These are phyloP conservation scores for Netelia melanura DNA, from an alignment of 2,888 invertebrate genomes.

Conservation along the genomic window DNA sequence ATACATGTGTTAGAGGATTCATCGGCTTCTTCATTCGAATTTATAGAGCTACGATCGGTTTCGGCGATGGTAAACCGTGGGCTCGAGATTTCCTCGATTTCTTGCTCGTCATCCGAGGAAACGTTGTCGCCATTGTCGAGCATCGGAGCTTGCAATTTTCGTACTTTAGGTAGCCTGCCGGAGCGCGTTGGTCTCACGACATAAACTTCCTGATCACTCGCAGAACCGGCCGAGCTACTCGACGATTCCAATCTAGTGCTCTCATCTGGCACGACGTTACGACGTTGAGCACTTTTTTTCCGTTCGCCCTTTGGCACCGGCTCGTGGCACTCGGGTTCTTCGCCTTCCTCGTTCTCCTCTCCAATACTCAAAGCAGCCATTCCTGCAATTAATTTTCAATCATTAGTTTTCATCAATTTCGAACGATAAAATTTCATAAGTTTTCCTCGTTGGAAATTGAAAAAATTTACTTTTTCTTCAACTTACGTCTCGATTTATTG, in stretches of 20 bases:
- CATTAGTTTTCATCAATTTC: background rate
- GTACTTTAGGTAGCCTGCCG: constrained; percentile 83
- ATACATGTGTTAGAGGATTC: background rate
- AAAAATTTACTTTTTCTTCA: background rate
- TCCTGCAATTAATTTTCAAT: constrained; percentile 21
- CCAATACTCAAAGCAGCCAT: constrained; percentile 51
- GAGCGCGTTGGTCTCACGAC: constrained; percentile 84
- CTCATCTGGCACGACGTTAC: background rate
- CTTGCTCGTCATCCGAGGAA: constrained; percentile 61
- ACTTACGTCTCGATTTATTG: constrained; percentile 41
- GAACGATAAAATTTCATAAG: background rate
- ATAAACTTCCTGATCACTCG: constrained; percentile 77
- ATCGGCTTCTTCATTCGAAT: constrained; percentile 43
- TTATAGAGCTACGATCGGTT: constrained; percentile 21
- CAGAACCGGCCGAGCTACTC: constrained; percentile 37
- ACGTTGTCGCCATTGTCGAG: constrained; percentile 72
- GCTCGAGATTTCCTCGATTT: constrained; percentile 34
- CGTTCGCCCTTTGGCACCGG: constrained; percentile 32
- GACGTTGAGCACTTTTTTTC: constrained; percentile 9
- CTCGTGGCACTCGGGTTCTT: constrained; percentile 47
- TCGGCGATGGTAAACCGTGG: background rate
- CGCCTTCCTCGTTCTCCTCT: constrained; percentile 28
- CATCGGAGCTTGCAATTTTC: constrained; percentile 77
- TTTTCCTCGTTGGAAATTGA: background rate
- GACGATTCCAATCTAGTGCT: background rate